phyloP scores from a whole-genome alignment of 2,888 invertebrate genomes.

The Microplitis deprimator region DNA sequence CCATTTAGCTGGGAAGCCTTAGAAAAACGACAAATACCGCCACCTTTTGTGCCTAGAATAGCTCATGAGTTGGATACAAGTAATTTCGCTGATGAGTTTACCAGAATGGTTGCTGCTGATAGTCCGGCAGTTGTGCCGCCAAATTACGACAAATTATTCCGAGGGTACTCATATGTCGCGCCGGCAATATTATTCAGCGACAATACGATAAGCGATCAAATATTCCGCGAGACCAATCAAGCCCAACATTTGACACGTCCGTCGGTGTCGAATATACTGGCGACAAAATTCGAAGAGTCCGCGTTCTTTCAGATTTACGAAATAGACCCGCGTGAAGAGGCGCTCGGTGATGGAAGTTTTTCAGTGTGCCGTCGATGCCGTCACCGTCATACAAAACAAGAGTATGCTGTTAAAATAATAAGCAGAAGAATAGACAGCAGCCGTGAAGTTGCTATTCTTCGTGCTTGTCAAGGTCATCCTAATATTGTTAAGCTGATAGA shows the following conservation, averaged over 20 bases:
- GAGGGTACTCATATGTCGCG: constrained; percentile 96
- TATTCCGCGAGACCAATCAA: constrained; percentile 73
- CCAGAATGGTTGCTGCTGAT: constrained; percentile 90
- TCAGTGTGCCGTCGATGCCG: constrained; percentile 89
- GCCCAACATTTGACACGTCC: constrained; percentile 53
- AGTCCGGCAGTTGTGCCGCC: constrained; percentile 92
- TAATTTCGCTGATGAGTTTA: constrained; percentile 98
- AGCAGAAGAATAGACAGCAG: constrained; percentile 78
- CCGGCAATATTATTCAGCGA: constrained; percentile 90
- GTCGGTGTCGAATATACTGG: constrained; percentile 55
- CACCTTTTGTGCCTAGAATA: constrained; percentile 93
- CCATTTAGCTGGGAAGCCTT: constrained; percentile 82
- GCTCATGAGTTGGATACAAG: constrained; percentile 90
- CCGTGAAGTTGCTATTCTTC: constrained; percentile 84
- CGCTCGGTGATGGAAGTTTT: constrained; percentile 91
- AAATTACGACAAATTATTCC: constrained; percentile 85
- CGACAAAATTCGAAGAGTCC: constrained; percentile 75
- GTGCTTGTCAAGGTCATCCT: constrained; percentile 89
- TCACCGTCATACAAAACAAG: constrained; percentile 80
- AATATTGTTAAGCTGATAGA: constrained; percentile 89
- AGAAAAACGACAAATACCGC: constrained; percentile 82
- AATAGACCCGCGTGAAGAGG: constrained; percentile 78
- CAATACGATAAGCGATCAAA: constrained; percentile 83
- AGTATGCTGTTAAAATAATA: constrained; percentile 91
- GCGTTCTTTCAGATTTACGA: constrained; percentile 90